Conservation (phyloP, 2,797 vertebrate species). For the Arrhamphus sclerolepis region DNA sequence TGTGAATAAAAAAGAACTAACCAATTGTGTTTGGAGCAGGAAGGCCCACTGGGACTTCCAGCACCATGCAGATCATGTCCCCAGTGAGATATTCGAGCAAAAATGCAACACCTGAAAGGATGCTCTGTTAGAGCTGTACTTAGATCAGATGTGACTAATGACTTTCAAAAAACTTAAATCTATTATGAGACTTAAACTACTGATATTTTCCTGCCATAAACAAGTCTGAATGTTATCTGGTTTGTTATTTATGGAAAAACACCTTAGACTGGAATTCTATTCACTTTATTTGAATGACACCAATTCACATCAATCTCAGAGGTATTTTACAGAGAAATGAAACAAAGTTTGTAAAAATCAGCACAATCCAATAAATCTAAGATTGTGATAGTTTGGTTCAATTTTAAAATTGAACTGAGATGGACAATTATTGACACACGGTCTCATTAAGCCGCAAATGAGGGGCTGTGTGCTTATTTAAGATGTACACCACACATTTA, state of each 20-base stretch:
- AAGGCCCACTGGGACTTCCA: slow-evolving; percentile 50
- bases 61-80: slow-evolving; percentile 55
- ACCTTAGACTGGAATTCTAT: slow-evolving; percentile 10
- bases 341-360: no score
- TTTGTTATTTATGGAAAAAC: slow-evolving; percentile 32
- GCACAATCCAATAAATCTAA: no score
- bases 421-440: slow-evolving; percentile 42
- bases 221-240: slow-evolving; percentile 29
- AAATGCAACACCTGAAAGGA: slow-evolving; percentile 57
- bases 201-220: slow-evolving; percentile 14
- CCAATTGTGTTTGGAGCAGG: slow-evolving; percentile 69
- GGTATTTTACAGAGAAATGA: no score
- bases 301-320: no score
- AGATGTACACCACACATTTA: slow-evolving; percentile 25
- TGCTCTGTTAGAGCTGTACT: slow-evolving; percentile 5
- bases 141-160: background rate
- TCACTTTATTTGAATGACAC: no score
- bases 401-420: slow-evolving; percentile 17
- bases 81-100: slow-evolving; percentile 51
- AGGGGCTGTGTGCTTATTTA: slow-evolving; percentile 12
- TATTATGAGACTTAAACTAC: slow-evolving; percentile 7
- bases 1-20: slow-evolving; percentile 67
- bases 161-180: slow-evolving; percentile 17
- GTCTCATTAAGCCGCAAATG: slow-evolving; percentile 24
- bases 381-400: no score